phyloP scores from a whole-genome alignment of 2,888 invertebrate species.

The Megalurothrips usitatus region DNA sequence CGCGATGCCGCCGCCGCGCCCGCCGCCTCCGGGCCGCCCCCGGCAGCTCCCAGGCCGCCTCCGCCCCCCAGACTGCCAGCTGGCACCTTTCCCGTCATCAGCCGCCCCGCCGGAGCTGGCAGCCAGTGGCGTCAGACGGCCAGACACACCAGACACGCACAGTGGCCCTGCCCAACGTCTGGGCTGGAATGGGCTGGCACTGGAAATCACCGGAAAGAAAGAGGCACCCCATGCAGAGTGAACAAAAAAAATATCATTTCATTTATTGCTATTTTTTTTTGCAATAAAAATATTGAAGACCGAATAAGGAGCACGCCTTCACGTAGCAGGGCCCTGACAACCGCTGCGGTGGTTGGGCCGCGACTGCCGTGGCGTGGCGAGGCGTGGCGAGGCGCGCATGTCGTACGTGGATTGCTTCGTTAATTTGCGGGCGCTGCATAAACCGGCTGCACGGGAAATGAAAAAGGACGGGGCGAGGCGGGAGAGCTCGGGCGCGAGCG shows the following conservation, averaged over 20 bases:
- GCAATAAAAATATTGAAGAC: too few relatives aligned
- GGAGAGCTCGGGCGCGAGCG: background rate
- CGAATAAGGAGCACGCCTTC: too few relatives aligned
- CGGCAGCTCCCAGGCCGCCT: background rate
- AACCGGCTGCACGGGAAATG: background rate
- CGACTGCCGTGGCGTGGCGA: background rate
- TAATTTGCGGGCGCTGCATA: conserved; percentile 1
- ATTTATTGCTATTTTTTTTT: too few relatives aligned
- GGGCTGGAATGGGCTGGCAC: background rate
- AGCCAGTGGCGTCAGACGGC: too few relatives aligned
- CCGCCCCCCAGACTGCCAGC: background rate
- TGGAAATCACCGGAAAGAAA: background rate
- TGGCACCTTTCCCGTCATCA: background rate
- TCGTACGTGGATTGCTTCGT: conserved; percentile 1
- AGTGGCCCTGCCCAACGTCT: background rate
- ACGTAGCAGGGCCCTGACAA: too few relatives aligned
- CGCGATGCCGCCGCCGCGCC: background rate
- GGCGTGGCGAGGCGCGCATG: background rate
- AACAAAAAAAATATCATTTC: too few relatives aligned
- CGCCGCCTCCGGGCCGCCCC: background rate
- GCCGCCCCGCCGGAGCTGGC: background rate
- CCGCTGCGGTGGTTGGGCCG: too few relatives aligned
- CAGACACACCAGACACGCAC: too few relatives aligned
- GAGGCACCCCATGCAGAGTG: too few relatives aligned
- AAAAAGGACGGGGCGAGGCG: background rate